These are phyloP conservation scores for Gallinago stenura DNA, from an alignment of 2,797 vertebrate species.

Conservation along the genomic window DNA sequence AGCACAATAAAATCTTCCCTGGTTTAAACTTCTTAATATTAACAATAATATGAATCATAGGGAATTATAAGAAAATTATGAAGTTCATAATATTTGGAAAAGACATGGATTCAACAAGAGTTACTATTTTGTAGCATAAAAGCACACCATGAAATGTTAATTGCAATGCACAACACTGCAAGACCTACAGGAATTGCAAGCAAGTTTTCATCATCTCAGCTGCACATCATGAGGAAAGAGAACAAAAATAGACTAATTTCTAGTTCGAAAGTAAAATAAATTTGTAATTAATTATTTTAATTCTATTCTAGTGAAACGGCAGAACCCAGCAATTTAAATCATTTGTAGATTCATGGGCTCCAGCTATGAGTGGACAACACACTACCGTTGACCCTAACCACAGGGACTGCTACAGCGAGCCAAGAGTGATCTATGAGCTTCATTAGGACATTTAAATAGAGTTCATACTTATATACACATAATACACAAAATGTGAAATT, in stretches of 20 bases:
- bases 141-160: slow-evolving; percentile 1
- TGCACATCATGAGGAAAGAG: neutral
- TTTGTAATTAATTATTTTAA: slow-evolving; percentile 59
- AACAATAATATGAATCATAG: neutral
- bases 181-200: neutral
- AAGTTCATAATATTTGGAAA: neutral
- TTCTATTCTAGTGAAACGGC: slow-evolving; percentile 63
- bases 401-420: slow-evolving; percentile 32
- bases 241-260: slow-evolving; percentile 27
- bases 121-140: neutral
- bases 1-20: neutral
- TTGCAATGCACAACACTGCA: neutral
- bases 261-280: neutral
- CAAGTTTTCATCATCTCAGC: neutral
- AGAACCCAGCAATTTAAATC: slow-evolving; percentile 64
- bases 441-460: slow-evolving; percentile 67
- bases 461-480: rapidly evolving
- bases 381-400: slow-evolving; percentile 51
- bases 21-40: neutral
- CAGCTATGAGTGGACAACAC: slow-evolving; percentile 37
- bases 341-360: slow-evolving; percentile 57
- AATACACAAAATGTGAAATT: neutral
- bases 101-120: neutral
- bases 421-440: slow-evolving; percentile 68
- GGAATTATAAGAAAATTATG: neutral